A percentile compares a stretch with the other conserved stretches of the same genome.
phyloP scores from a whole-genome alignment of 2,888 invertebrate genomes.

The Cephus spinipes region DNA sequence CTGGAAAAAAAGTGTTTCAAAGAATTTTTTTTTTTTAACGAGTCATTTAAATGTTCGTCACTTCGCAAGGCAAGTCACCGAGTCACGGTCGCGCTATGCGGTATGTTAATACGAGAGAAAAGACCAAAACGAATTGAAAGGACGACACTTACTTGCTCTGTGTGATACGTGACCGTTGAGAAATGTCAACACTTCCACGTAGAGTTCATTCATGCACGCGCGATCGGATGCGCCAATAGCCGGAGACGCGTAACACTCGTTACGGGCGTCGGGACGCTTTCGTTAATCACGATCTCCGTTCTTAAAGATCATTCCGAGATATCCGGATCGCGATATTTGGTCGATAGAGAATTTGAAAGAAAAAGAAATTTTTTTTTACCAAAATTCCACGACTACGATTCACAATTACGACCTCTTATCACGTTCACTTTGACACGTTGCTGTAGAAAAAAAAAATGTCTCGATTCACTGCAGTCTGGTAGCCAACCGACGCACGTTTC shows the following conservation, averaged over 20 bases:
- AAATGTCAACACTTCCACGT: slow-evolving; percentile 30
- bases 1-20: background rate
- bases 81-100: background rate
- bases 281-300: background rate
- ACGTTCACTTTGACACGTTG: background rate
- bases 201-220: slow-evolving; percentile 25
- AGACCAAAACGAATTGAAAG: background rate
- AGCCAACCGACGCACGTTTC: background rate
- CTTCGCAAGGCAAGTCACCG: background rate
- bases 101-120: background rate
- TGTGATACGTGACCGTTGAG: slow-evolving; percentile 23
- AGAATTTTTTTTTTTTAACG: background rate
- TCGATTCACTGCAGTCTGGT: background rate
- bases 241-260: slow-evolving; percentile 1
- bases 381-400: background rate
- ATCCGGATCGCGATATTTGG: background rate
- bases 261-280: background rate
- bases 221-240: slow-evolving; percentile 31
- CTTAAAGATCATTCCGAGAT: background rate
- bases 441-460: background rate
- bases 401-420: background rate
- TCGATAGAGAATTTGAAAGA: background rate
- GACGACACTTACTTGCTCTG: background rate
- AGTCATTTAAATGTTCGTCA: background rate
- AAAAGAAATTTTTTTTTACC: background rate